Base-by-base conservation (phyloP, 1,140 invertebrate species). In the Cheumatopsyche charites region DNA sequence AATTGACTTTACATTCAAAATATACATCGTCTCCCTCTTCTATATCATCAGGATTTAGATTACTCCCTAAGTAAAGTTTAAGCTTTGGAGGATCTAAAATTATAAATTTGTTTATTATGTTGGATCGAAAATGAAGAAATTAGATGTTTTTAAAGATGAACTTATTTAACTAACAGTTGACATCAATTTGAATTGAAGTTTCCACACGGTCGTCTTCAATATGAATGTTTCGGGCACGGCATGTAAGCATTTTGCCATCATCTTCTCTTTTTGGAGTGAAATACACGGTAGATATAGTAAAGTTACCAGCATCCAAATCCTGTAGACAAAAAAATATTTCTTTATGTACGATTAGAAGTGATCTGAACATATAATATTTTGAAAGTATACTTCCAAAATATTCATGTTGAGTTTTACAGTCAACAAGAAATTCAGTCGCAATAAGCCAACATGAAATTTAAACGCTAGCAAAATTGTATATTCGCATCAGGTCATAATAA, bases 11-110 rank as follows among this genome's bases (percentile, higher is more conserved):
- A 82, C 94, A 96, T 81, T 93, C 92, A 79, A 95, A 94, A 80
- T 95, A 95, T 65, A 95, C 93, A 83, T 95, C 93, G 79, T 94
- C 92, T 47, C 91, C 92, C 83, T 95, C 93, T 80, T 93, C 92
- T 75, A 96, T 95, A 81, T 94, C 91, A 76, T 92, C 88, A 0
- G 92, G 92, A 85, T 94, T 94, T 82, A 95, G 87, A 79, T 90
- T 93, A n/a, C 89, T 88, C 25, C 93, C 93, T 25, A 94, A 83
- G 55, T 90, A 87, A 73, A 95, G 86, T 67, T 87, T 87, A 67
- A 93, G 81, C 47, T 88, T 89, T 29, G 93, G 92, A 52, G 91
- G 81, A 85, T 92, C 92, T 94, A 86, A 72, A 86, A 81, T 76
- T 76, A 76, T 21, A 12, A 55, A 55, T 21, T 5, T 2, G 43